Percentiles rank a stretch among this genome's conserved stretches.
Evolutionary conservation across 1,140 invertebrate species (phyloP).

Genomic region (Rhynchophorus ferrugineus): DNA sequence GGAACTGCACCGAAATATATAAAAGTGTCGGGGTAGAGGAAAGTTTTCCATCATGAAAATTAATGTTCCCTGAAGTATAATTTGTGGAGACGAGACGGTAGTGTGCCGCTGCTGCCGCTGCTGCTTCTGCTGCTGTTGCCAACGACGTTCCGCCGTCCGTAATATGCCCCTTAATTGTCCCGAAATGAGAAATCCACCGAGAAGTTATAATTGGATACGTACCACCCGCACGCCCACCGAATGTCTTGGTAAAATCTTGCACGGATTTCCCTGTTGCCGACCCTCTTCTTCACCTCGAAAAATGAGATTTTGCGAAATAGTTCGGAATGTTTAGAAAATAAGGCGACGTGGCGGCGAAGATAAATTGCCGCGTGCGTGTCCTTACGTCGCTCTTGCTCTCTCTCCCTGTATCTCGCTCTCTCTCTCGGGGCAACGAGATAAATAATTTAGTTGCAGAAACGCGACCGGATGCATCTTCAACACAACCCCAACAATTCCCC

Average conservation of each 20-base stretch:
- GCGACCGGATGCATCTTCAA: too few species aligned
- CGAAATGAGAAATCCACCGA: slow-evolving; percentile 45
- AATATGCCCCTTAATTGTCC: slow-evolving; percentile 46
- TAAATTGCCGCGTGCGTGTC: slow-evolving; percentile 10
- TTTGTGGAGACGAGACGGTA: slow-evolving; percentile 42
- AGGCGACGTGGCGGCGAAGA: slow-evolving; percentile 1
- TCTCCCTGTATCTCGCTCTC: too few species aligned
- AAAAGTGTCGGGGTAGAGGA: slow-evolving; percentile 19
- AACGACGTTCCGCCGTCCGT: slow-evolving; percentile 39
- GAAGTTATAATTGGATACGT: slow-evolving; percentile 45
- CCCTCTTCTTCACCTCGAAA: slow-evolving; percentile 24
- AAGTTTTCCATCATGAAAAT: slow-evolving; percentile 42
- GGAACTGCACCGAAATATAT: slow-evolving; percentile 17
- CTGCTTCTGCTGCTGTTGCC: too few species aligned
- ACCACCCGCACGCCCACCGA: slow-evolving; percentile 24
- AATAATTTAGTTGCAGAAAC: too few species aligned
- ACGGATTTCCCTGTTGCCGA: slow-evolving; percentile 25
- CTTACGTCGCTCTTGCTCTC: too few species aligned
- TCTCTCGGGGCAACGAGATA: neutral
- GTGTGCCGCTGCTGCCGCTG: too few species aligned
- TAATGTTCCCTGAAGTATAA: slow-evolving; percentile 45
- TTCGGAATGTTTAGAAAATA: slow-evolving; percentile 11
- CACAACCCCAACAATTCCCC: too few species aligned
- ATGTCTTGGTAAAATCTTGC: slow-evolving; percentile 31
- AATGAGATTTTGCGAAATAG: slow-evolving; percentile 20